Evolutionary conservation across 2,888 invertebrate genomes (phyloP).

Genomic region (Lasioglossum lativentre): DNA sequence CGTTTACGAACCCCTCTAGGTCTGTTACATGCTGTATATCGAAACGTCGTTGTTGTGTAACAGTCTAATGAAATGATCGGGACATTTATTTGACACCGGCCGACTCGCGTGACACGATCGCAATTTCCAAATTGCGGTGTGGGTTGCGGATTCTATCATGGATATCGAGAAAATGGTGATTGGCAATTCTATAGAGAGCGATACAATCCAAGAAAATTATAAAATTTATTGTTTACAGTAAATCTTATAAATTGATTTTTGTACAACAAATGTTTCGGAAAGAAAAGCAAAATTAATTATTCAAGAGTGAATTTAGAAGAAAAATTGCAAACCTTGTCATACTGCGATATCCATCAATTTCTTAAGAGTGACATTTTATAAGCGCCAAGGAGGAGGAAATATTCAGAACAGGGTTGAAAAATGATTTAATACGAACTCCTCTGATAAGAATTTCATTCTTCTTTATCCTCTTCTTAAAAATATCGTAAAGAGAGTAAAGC

Average conservation of each 20-base stretch:
- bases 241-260: neutral
- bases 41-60: neutral
- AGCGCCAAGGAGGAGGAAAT: neutral
- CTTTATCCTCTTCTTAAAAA: neutral
- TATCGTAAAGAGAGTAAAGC: neutral
- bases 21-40: neutral
- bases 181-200: neutral
- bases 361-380: neutral
- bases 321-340: neutral
- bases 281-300: neutral
- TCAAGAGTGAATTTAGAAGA: no score
- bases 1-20: neutral
- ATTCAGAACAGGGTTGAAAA: neutral
- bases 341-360: neutral
- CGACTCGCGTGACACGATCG: neutral
- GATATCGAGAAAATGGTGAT: neutral
- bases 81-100: neutral
- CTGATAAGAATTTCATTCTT: neutral
- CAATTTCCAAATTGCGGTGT: neutral
- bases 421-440: neutral
- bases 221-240: neutral
- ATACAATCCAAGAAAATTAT: neutral
- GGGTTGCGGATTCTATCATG: neutral
- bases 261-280: no score
- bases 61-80: neutral